These are phyloP conservation scores for Caretta caretta DNA, from an alignment of 2,113 vertebrate genomes.

Conservation along the genomic window DNA sequence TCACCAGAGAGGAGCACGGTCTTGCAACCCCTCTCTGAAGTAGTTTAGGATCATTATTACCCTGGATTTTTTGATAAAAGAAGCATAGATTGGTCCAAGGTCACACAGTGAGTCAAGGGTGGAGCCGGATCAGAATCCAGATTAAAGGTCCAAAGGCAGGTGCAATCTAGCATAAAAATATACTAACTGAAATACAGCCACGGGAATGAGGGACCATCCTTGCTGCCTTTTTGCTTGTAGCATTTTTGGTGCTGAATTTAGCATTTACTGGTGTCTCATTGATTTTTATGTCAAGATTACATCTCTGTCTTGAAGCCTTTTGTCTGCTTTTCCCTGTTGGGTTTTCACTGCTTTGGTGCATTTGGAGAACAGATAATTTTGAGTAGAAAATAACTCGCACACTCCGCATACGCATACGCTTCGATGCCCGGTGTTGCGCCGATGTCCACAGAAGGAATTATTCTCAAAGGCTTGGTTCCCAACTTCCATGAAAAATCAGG, in stretches of 20 bases:
- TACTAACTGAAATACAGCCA: background rate
- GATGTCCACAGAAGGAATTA: background rate
- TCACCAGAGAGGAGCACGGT: background rate
- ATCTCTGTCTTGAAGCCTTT: background rate
- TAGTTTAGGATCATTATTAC: background rate
- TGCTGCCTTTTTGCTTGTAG: background rate
- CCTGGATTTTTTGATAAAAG: background rate
- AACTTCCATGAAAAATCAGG: background rate
- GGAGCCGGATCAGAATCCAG: background rate
- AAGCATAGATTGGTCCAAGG: background rate
- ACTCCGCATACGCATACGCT: background rate
- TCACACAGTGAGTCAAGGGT: background rate
- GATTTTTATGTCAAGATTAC: background rate
- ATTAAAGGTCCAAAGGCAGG: background rate
- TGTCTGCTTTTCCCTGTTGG: background rate
- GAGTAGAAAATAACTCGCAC: background rate
- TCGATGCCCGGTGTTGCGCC: background rate
- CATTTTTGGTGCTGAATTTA: background rate
- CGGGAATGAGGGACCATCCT: background rate
- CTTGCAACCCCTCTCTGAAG: background rate
- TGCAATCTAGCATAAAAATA: background rate
- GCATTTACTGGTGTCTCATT: background rate
- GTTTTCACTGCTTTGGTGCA: background rate
- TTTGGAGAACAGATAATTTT: background rate
- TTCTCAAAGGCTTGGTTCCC: background rate